Conservation (phyloP, 2,888 invertebrate genomes). For the Alloscopus bannaensis region DNA sequence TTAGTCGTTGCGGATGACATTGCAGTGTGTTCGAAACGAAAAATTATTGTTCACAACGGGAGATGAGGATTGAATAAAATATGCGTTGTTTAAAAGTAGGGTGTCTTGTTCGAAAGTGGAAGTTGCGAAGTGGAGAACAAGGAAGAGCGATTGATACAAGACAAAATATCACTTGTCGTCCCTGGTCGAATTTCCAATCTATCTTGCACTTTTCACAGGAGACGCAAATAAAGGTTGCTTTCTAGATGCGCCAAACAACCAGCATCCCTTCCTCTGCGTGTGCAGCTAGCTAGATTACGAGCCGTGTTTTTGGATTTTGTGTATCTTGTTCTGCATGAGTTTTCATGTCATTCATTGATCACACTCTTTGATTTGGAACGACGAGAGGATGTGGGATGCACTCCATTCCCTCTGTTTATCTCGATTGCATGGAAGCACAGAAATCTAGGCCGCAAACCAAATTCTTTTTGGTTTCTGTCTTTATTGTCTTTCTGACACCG, state of each 20-base stretch:
- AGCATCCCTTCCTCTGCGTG: no score
- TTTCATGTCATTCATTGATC: slow-evolving; percentile 22
- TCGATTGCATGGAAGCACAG: not conserved
- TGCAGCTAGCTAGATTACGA: no score
- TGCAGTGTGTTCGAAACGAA: slow-evolving; percentile 6
- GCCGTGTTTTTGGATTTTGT: not conserved
- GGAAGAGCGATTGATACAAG: slow-evolving; percentile 47
- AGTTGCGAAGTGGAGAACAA: slow-evolving; percentile 22
- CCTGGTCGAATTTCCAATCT: slow-evolving; percentile 45
- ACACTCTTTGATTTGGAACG: slow-evolving; percentile 17
- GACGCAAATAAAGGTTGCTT: not conserved
- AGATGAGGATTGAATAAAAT: slow-evolving; percentile 23
- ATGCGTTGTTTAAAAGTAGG: slow-evolving; percentile 39
- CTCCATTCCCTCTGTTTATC: no score
- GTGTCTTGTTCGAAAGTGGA: slow-evolving; percentile 31
- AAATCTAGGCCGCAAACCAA: slow-evolving; percentile 10
- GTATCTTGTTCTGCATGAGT: slow-evolving; percentile 2
- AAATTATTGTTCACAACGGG: slow-evolving; percentile 4
- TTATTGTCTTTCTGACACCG: no score
- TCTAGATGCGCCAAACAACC: not conserved
- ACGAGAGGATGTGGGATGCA: not conserved
- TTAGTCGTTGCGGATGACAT: slow-evolving; percentile 23
- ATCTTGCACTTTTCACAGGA: slow-evolving; percentile 33
- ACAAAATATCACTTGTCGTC: slow-evolving; percentile 58
- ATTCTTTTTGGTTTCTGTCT: no score